Base-by-base conservation (phyloP, 1,140 invertebrate genomes). In the Drosophila rhopaloa region DNA sequence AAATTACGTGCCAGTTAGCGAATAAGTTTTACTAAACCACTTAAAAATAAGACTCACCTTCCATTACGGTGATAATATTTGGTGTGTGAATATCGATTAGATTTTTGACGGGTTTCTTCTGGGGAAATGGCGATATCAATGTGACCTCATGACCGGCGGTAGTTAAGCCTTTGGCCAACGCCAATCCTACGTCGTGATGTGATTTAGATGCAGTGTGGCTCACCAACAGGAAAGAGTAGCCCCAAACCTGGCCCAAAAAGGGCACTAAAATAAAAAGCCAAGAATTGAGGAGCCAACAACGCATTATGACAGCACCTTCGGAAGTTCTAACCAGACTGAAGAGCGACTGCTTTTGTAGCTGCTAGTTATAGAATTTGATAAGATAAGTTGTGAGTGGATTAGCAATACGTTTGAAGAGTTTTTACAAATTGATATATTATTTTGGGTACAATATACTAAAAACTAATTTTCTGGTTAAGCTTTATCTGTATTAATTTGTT, bases 141-240 rank as follows among this genome's bases (percentile, higher is more conserved):
- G 94, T 94, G 1, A 95, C 92, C 9, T 94, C 88, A 74, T 95
- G 95, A 10, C 94, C 94, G 32, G 90, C 92, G 4, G 51, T 78
- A 0, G 92, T 93, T 8, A 95, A 65, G 2, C 92, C 94, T 56
- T 93, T 93, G 75, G 94, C 93, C 44, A 95, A 47, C 0, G 91
- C 88, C 1, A 93, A 92, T 6, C 93, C 93, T 40, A 94, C 91
- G 35, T 93, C 90, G 38, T 93, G 94, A 71, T 95, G 95, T 27
- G 95, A 95, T 68, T 93, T 93, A 0, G 89, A 88, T 5, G 92
- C 83, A 4, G 93, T 85, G 0, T 93, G 92, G 70, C 94, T 93
- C 3, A 95, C 57, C 13, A 93, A 93, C n/a, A 92, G 56, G 32
- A 81, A 89, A 16, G 85, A 86, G 43, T 82, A 90, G 7, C 71